phyloP scores from a whole-genome alignment of 2,888 invertebrate species.

The Branchinecta sandiegonensis region DNA sequence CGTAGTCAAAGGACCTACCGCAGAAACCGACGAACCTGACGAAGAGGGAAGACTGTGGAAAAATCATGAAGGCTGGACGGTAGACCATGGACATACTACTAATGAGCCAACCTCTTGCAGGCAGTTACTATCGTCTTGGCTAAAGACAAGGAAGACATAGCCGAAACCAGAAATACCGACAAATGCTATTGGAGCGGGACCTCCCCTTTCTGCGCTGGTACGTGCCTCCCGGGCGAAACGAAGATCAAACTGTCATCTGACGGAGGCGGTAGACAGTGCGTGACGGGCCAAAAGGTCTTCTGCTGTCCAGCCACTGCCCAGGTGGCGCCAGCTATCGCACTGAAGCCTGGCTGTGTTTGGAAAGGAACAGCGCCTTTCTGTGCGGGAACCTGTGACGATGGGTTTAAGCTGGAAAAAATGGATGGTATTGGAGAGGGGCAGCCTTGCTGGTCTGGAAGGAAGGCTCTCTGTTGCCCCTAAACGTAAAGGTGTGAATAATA shows the following conservation, averaged over 20 bases:
- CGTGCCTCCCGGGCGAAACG: background rate
- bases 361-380: slow-evolving; percentile 10
- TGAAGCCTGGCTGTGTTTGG: background rate
- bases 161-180: too few relatives aligned
- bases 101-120: too few relatives aligned
- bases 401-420: slow-evolving; percentile 10
- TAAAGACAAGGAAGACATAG: background rate
- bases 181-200: slow-evolving; percentile 1
- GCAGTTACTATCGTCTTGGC: background rate
- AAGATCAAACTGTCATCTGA: background rate
- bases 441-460: slow-evolving; percentile 12
- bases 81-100: too few relatives aligned
- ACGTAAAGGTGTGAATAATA: too few relatives aligned
- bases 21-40: too few relatives aligned
- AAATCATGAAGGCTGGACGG: too few relatives aligned
- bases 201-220: background rate
- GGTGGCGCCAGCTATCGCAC: background rate
- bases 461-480: background rate
- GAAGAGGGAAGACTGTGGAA: too few relatives aligned
- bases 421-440: slow-evolving; percentile 4
- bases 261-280: background rate
- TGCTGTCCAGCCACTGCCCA: background rate
- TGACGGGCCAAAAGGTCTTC: background rate
- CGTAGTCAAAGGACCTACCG: too few relatives aligned
- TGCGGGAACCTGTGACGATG: background rate